Evolutionary conservation across 92 coral and sea anemone species (phyloP), one percentile per base, ranked within the genome.

Genomic region (Zoanthus sansibaricus): DNA sequence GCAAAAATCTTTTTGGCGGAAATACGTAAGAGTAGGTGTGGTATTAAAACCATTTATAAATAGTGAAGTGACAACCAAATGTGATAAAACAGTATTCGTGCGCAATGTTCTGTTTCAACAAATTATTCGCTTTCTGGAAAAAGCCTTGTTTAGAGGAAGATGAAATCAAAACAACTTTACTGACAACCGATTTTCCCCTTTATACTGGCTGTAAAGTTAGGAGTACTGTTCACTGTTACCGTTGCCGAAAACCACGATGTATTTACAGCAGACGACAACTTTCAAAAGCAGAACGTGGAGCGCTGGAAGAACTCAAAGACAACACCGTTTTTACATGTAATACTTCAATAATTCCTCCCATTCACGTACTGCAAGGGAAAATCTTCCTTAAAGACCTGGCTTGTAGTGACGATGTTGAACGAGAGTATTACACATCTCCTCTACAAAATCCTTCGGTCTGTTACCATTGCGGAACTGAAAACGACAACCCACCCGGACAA

Each of bases 171-270:
- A 18, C 7, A 4, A 42, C 6, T 61, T 79, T 49, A 6, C 21
- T 9, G 44, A 69, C 17, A 20, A 61, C 10, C 9, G 45, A 79
- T 32, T 79, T 79, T 31, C 84, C 84, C 15, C 45, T 79, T 9
- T 93, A 79, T 74, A 91, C 94, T 15, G 93, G 96, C 25, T 74
- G 83, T 5, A 79, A 90, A 30, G 96, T 93, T 12, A 89, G 96
- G 8, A 46, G 77, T 15, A 78, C 89, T 10, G 82, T 91, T 59
- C 30, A 83, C 12, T 93, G 96, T 70, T 93, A 84, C 76, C 96
- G 96, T 10, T 93, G 96, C 62, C 86, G 80, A 77, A 93, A 93
- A 71, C 96, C 94, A 54, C 94, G 96, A 25, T 93, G 96, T 68
- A 82, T 93, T 54, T 93, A 91, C 91, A 83, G 92, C 58, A 75